Evolutionary conservation across 2,113 vertebrate genomes (phyloP).

Genomic region (Prolemur simus): DNA sequence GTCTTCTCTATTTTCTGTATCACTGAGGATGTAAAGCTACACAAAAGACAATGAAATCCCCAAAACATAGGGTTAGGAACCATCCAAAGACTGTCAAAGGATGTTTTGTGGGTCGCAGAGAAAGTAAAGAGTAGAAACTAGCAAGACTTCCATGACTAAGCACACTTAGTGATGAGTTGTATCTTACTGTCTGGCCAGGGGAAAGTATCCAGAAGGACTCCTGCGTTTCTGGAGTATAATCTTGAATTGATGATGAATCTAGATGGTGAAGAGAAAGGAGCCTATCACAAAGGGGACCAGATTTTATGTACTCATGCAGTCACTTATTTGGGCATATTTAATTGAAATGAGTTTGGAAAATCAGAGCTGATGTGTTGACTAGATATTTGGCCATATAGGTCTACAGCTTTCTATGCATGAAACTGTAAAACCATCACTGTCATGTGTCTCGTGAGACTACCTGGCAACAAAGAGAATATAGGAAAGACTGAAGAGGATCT

Average conservation of each 20-base stretch:
- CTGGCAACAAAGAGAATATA: not conserved
- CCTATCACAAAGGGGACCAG: not conserved
- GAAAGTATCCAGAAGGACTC: not conserved
- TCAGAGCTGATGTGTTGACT: not conserved
- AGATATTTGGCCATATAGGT: not conserved
- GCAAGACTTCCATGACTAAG: not conserved
- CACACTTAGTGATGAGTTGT: not conserved
- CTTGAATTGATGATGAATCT: not conserved
- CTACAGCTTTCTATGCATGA: not conserved
- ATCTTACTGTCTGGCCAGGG: fast-evolving
- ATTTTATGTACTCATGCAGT: not conserved
- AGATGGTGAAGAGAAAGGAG: not conserved
- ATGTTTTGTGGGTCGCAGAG: not conserved
- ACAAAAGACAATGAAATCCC: not conserved
- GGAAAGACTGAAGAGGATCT: not conserved
- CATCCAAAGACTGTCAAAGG: not conserved
- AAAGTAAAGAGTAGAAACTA: not conserved
- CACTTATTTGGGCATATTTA: not conserved
- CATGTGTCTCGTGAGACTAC: not conserved
- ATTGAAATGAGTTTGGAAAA: not conserved
- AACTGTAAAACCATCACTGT: not conserved
- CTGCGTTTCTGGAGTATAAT: not conserved
- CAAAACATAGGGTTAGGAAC: not conserved
- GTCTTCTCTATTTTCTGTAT: not conserved
- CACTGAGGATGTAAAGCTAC: not conserved